Evolutionary conservation across 2,888 invertebrate genomes (phyloP).

Genomic region (Synergus itoensis): DNA sequence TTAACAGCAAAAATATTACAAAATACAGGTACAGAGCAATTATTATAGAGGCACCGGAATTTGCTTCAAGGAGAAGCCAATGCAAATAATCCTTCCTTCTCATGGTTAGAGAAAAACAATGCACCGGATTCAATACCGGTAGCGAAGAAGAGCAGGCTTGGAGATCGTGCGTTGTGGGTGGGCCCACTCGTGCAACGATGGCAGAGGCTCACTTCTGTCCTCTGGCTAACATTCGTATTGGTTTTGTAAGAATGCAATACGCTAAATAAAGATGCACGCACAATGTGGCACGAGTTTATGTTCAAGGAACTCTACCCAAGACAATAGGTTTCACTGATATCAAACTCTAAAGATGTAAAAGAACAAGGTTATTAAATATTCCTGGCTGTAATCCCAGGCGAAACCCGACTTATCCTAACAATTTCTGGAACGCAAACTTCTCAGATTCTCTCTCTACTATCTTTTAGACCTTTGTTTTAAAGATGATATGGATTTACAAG

Average conservation of each 20-base stretch:
- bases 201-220: constrained; percentile 63
- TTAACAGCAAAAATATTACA: not conserved
- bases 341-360: not conserved
- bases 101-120: constrained; percentile 76
- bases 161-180: constrained; percentile 78
- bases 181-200: constrained; percentile 69
- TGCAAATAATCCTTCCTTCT: constrained; percentile 75
- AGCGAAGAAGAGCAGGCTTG: constrained; percentile 65
- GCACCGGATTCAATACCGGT: constrained; percentile 77
- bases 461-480: no score
- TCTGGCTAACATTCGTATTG: constrained; percentile 58
- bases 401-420: no score
- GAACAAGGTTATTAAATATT: not conserved
- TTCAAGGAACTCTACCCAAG: not conserved
- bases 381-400: no score
- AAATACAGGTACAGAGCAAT: not conserved
- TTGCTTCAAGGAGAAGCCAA: constrained; percentile 54
- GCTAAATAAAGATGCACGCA: constrained; percentile 69
- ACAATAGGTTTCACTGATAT: not conserved
- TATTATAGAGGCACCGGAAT: constrained; percentile 15
- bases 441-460: no score
- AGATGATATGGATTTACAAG: no score
- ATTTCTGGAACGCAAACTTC: no score
- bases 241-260: constrained; percentile 73
- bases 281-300: constrained; percentile 52